phyloP scores from a whole-genome alignment of 1,140 invertebrate genomes.

The Geopemphigus sp. region DNA sequence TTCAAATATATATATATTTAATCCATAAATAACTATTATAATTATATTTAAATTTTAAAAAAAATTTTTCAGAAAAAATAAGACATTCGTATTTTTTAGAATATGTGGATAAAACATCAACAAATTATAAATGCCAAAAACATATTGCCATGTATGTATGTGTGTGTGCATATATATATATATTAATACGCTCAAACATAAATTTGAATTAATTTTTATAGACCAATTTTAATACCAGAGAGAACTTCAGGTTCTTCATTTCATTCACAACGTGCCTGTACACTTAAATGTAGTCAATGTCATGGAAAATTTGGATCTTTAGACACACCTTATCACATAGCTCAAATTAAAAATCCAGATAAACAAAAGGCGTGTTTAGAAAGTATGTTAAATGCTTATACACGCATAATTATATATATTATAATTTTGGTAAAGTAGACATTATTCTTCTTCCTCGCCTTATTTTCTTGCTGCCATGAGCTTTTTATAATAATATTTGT shows the following conservation, averaged over 20 bases:
- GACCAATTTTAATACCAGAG: slow-evolving; percentile 71
- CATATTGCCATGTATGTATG: neutral
- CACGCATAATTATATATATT: too few relatives aligned
- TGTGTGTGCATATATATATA: too few relatives aligned
- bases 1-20: too few relatives aligned
- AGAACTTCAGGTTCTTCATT: slow-evolving; percentile 82
- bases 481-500: too few relatives aligned
- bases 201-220: slow-evolving; percentile 32
- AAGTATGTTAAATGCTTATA: slow-evolving; percentile 53
- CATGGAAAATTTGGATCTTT: slow-evolving; percentile 80
- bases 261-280: slow-evolving; percentile 74
- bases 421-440: too few relatives aligned
- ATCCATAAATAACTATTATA: too few relatives aligned
- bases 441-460: too few relatives aligned
- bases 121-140: neutral
- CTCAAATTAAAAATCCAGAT: slow-evolving; percentile 76
- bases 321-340: slow-evolving; percentile 81
- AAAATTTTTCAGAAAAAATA: neutral
- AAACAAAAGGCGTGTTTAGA: slow-evolving; percentile 74
- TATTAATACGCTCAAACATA: neutral
- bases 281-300: slow-evolving; percentile 80
- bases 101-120: neutral
- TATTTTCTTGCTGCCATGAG: too few relatives aligned
- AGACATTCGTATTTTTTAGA: neutral
- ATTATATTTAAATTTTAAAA: too few relatives aligned